Percentiles rank a stretch among this genome's conserved stretches.
Evolutionary conservation across 2,113 vertebrate genomes (phyloP).

Genomic region (Proterorhinus semilunaris): DNA sequence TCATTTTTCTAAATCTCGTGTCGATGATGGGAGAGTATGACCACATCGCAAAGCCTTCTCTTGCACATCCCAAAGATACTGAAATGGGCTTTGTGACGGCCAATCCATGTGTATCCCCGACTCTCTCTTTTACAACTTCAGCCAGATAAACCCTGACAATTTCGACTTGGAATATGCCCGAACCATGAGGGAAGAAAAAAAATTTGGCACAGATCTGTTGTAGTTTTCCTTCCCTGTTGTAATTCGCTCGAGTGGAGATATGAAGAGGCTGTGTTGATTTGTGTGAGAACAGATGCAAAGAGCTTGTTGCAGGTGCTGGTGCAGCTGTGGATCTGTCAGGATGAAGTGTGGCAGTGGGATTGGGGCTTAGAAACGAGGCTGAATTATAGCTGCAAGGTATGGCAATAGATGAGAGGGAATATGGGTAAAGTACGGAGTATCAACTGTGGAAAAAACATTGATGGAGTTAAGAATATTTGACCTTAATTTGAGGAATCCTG

Average conservation of each 20-base stretch:
- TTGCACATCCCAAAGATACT: no score
- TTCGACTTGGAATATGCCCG: no score
- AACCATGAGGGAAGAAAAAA: no score
- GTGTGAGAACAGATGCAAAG: constrained; percentile 8
- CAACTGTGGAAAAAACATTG: neutral
- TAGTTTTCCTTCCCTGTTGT: constrained; percentile 27
- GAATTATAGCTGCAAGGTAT: neutral
- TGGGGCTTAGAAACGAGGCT: neutral
- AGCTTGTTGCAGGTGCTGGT: constrained; percentile 2
- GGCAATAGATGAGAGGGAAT: neutral
- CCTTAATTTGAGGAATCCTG: no score
- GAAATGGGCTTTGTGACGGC: no score
- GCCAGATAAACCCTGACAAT: no score
- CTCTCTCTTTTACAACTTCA: no score
- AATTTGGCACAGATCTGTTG: constrained; percentile 2
- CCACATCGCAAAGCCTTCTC: no score
- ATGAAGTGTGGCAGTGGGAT: neutral
- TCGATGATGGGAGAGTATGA: no score
- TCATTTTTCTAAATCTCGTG: no score
- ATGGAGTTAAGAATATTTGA: no score
- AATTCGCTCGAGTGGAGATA: neutral
- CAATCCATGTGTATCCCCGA: no score
- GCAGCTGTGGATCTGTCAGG: neutral
- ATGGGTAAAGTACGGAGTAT: neutral
- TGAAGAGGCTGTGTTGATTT: neutral